Evolutionary conservation across 2,797 vertebrate genomes (phyloP).

Genomic region (Uromys caudimaculatus): DNA sequence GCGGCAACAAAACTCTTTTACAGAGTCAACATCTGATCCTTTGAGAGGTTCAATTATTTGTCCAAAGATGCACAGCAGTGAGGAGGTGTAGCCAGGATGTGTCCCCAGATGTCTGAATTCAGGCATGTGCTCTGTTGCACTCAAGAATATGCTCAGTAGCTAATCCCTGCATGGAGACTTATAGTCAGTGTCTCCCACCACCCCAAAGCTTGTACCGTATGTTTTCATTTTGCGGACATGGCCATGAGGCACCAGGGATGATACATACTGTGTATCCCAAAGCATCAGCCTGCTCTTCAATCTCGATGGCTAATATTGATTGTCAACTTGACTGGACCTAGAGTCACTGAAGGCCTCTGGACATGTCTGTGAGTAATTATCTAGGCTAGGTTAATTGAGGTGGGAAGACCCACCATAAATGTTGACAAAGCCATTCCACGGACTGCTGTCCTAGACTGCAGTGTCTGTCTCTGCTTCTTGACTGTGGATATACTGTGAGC

Average conservation of each 20-base stretch:
- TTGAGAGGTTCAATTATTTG: background rate
- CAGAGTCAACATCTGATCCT: background rate
- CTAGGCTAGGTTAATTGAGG: background rate
- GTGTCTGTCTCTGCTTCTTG: background rate
- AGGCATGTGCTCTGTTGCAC: fast-evolving
- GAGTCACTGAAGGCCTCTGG: background rate
- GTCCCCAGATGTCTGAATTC: background rate
- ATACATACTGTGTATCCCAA: background rate
- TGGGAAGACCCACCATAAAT: background rate
- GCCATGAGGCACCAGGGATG: background rate
- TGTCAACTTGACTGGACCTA: background rate
- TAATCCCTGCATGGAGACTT: background rate
- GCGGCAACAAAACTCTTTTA: background rate
- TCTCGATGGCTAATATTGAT: background rate
- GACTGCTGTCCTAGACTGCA: background rate
- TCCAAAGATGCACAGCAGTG: background rate
- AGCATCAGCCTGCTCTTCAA: background rate
- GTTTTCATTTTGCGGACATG: background rate
- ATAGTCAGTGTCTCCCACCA: no score
- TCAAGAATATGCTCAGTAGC: background rate
- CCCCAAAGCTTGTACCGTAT: background rate
- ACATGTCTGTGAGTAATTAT: background rate
- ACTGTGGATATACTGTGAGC: background rate
- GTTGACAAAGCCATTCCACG: background rate
- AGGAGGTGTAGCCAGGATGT: background rate